phyloP scores from a whole-genome alignment of 2,797 vertebrate genomes.

The Yasuhikotakia modesta region DNA sequence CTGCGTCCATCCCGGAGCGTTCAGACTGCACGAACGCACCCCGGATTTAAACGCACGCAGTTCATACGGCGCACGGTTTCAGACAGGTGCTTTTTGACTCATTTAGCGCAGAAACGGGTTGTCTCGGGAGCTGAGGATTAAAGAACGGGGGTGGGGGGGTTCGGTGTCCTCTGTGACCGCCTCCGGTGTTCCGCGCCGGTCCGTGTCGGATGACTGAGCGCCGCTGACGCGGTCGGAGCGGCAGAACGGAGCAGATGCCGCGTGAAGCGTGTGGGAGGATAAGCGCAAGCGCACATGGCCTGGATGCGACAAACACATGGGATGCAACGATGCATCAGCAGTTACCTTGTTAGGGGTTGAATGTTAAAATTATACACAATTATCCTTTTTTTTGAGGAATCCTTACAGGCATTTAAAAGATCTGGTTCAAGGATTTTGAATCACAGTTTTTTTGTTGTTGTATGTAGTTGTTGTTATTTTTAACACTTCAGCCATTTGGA shows the following conservation, averaged over 20 bases:
- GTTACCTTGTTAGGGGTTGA: conserved; percentile 49
- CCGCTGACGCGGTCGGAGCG: conserved; percentile 65
- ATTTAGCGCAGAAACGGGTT: conserved; percentile 1
- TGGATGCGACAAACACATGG: conserved; percentile 69
- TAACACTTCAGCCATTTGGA: no score
- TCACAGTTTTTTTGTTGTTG: no score
- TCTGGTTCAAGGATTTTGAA: no score
- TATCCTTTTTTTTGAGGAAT: not conserved
- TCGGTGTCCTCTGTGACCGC: conserved; percentile 55
- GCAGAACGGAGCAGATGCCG: conserved; percentile 70
- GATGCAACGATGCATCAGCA: conserved; percentile 60
- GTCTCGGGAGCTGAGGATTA: conserved; percentile 1
- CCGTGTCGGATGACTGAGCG: conserved; percentile 38
- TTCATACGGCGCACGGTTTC: no score
- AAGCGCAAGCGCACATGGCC: conserved; percentile 67
- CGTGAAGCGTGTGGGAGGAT: conserved; percentile 75
- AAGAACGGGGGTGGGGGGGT: not conserved
- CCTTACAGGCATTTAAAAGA: not conserved
- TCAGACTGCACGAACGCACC: conserved; percentile 45
- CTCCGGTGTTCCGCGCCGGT: conserved; percentile 32
- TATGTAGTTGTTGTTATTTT: no score
- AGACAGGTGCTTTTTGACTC: conserved; percentile 32
- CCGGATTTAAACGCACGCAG: no score
- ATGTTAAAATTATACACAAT: not conserved
- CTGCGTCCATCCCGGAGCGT: conserved; percentile 63